Evolutionary conservation across 1,140 invertebrate species (phyloP), one percentile per base, ranked within the genome.

Genomic region (Elymnias hypermnestra): DNA sequence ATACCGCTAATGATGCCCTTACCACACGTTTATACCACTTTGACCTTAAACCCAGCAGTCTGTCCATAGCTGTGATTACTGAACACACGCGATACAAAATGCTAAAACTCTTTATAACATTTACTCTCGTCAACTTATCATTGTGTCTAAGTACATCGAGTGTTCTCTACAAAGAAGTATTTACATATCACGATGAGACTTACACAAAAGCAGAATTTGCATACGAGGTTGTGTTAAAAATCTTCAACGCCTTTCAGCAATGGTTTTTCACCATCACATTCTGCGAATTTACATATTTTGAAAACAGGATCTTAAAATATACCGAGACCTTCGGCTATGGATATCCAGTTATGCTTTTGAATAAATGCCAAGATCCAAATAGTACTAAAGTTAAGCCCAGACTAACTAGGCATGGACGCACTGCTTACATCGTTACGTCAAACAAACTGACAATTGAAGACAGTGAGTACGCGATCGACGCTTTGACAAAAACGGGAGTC

Each of bases 251-350:
- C 5, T 85, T 82, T 54, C 53, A 57, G 3, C 81, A 83, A 45
- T 83, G 76, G 81, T 83, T 72, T 40, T 83, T 79, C 28, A 84
- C 81, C 0, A 62, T 83, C 8, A 79, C 76, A 0, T 82, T 79
- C 35, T 85, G 81, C 46, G 75, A 85, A 15, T 85, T 83, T 33
- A 81, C 78, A 0, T 83, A 83, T 40, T 83, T 85, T 28, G 82
- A 85, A 38, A 85, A 82, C 26, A 69, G 70, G 39, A 76, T 85
- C 3, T 43, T 85, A 5, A 83, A 78, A 58, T 79, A 83, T 46
- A 81, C 63, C 3, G 78, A 83, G 56, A 82, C 53, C 13, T 72
- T 63, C 33, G 63, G 53, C 0, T 43, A 75, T 28, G 78, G 78
- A 17, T 79, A 82, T 35, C 75, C 79, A 8, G 73, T 85, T 4